Evolutionary conservation across 2,888 invertebrate genomes (phyloP), one percentile per base, ranked within the genome.

Genomic region (Drosophila pseudotalamancana): DNA sequence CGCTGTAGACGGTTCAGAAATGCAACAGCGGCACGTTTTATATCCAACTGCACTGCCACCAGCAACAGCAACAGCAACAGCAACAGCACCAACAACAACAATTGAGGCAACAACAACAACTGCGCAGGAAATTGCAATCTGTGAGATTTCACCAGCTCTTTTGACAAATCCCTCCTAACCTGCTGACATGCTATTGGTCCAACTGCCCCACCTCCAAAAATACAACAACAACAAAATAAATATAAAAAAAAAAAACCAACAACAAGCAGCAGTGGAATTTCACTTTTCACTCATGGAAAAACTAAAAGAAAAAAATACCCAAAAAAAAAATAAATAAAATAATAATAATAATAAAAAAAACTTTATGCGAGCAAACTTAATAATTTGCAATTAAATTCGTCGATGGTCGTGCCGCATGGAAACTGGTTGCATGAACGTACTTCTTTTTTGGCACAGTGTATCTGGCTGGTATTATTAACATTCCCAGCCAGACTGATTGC

Each of bases 81-180:
- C 48, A 48, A 34, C 39, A 29, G 19, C 46, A 14, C 18, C 27
- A 43, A 21, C 45, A 29, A 37, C 39, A 29, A 27, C 35, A 42
- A 32, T 35, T 25, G 29, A 27, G 32, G 6, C 19, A 46, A 49
- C 31, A 43, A 25, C n/a, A n/a, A n/a, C n/a, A n/a, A n/a, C n/a
- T 42, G 21, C 42, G 19, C 35, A 16, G 27, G 45, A 43, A 46
- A 48, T 25, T 29, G 66, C 46, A 37, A 46, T 55, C 49, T 54
- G 49, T 34, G 34, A 78, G 74, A 80, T 80, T 80, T 80, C 79
- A 66, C 85, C 72, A 60, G 56, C 63, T 54, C 29, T 71, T 73
- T 78, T 77, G 76, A 75, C 85, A 85, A 82, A 80, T 80, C 82
- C 86, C 80, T 80, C 86, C 82, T 80, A 85, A 82, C 80, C 85